Conservation (phyloP, 1,140 invertebrate species). For the Drosophila kikkawai region DNA sequence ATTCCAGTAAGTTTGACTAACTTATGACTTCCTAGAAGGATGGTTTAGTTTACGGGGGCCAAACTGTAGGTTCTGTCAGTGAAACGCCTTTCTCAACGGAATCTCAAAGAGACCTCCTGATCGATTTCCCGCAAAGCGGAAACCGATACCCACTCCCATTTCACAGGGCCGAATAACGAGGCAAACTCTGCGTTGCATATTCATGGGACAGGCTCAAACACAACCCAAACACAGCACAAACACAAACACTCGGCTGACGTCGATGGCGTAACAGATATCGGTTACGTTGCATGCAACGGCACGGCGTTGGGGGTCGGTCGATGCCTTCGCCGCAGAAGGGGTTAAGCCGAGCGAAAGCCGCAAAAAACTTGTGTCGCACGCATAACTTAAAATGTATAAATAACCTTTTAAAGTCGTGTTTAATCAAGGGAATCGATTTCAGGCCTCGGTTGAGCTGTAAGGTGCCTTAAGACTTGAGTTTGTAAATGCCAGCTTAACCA, state of each 20-base stretch:
- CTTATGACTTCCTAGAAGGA: not conserved
- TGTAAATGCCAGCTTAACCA: not conserved
- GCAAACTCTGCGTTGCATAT: constrained; percentile 45
- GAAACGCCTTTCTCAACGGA: constrained; percentile 1
- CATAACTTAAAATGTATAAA: constrained; percentile 35
- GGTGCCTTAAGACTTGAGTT: not conserved
- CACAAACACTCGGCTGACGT: constrained; percentile 34
- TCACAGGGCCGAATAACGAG: constrained; percentile 36
- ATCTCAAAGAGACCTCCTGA: constrained; percentile 20
- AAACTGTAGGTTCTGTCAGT: not conserved
- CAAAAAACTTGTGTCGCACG: constrained; percentile 39
- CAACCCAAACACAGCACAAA: constrained; percentile 22
- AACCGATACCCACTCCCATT: constrained; percentile 31
- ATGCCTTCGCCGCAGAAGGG: constrained; percentile 9
- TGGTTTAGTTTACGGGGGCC: too few species aligned
- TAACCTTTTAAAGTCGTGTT: constrained; percentile 3
- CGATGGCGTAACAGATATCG: constrained; percentile 50
- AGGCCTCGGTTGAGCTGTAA: not conserved
- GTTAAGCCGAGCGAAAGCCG: constrained; percentile 1
- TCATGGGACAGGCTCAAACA: constrained; percentile 36
- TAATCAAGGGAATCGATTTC: constrained; percentile 6
- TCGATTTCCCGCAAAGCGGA: constrained; percentile 47
- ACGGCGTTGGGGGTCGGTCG: not conserved
- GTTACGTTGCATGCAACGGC: constrained; percentile 39
- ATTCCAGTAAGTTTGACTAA: not conserved